phyloP scores from a whole-genome alignment of 1,140 invertebrate species.

The Drosophila saltans region DNA sequence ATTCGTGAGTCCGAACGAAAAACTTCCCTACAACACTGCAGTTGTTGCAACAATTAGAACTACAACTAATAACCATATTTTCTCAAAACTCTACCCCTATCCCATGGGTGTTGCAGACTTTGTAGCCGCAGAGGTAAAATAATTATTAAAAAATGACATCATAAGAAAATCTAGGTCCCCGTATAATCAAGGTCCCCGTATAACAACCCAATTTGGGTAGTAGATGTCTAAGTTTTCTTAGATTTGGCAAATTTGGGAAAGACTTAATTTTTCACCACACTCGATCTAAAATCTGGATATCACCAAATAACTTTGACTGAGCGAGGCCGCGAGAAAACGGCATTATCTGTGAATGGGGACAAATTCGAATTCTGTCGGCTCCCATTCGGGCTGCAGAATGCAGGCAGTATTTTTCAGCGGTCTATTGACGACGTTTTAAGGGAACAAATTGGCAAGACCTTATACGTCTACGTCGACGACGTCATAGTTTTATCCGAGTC shows the following conservation, averaged over 20 bases:
- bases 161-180: neutral
- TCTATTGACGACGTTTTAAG: neutral
- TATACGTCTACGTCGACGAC: conserved; percentile 3
- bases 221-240: neutral
- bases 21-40: too few species aligned
- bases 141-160: neutral
- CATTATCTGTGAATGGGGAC: neutral
- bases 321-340: neutral
- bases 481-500: conserved; percentile 1
- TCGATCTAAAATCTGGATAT: neutral
- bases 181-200: too few species aligned
- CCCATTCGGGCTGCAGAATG: neutral
- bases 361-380: conserved; percentile 6
- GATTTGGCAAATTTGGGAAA: conserved; percentile 4
- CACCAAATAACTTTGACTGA: conserved; percentile 4
- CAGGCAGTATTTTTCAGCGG: neutral
- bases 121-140: neutral
- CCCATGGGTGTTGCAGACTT: conserved; percentile 11
- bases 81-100: conserved; percentile 11
- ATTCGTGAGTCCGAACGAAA: too few species aligned
- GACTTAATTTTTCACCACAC: neutral
- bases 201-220: too few species aligned
- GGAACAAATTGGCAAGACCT: conserved; percentile 3
- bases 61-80: too few species aligned
- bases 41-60: too few species aligned